phyloP scores from a whole-genome alignment of 1,140 invertebrate species.

The Cherax destructor region DNA sequence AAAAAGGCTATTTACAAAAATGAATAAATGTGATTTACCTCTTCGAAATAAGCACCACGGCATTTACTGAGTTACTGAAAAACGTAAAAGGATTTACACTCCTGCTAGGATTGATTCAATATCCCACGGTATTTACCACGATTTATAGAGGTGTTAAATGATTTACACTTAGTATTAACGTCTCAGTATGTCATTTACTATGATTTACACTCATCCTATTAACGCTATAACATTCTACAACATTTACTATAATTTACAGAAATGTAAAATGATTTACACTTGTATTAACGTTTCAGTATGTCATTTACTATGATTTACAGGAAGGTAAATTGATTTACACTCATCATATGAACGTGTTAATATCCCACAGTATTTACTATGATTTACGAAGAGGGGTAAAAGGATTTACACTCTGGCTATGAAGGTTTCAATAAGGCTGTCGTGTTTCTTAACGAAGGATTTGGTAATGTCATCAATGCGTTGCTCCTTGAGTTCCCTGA shows the following conservation, averaged over 20 bases:
- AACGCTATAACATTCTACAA: neutral
- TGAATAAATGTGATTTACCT: too few relatives aligned
- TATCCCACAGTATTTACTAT: neutral
- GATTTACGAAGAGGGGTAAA: neutral
- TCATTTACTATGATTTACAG: neutral
- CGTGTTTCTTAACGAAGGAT: slow-evolving; percentile 69
- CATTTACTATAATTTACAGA: neutral
- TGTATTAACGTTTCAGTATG: too few relatives aligned
- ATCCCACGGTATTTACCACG: neutral
- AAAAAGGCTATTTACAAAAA: too few relatives aligned
- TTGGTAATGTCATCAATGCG: slow-evolving; percentile 69
- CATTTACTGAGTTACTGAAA: too few relatives aligned
- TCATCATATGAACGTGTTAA: neutral
- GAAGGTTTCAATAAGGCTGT: slow-evolving; percentile 71
- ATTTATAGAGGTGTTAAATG: neutral
- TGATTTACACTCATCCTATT: neutral
- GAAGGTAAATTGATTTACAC: neutral
- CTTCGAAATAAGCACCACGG: too few relatives aligned
- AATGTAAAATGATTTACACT: neutral
- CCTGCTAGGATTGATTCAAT: neutral
- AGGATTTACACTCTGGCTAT: slow-evolving; percentile 55
- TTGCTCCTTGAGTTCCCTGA: slow-evolving; percentile 71
- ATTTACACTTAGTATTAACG: too few relatives aligned
- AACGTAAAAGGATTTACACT: neutral
- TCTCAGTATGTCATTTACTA: too few relatives aligned